These are phyloP conservation scores for Drosophila mimetica DNA, from an alignment of 2,888 invertebrate species.

Conservation along the genomic window DNA sequence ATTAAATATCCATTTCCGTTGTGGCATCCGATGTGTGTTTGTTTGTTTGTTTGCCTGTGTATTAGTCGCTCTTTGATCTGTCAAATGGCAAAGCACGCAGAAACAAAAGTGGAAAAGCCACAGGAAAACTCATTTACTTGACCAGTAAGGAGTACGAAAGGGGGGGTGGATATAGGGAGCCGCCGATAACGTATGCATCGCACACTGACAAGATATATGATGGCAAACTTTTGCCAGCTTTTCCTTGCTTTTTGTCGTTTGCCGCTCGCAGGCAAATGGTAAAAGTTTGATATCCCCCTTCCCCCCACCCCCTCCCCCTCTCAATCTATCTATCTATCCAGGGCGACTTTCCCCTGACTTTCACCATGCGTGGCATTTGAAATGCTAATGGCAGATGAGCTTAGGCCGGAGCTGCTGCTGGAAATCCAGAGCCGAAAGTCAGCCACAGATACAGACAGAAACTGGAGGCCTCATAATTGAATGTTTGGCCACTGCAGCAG, in stretches of 20 bases:
- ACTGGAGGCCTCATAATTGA: conserved; percentile 61
- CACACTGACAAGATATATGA: conserved; percentile 56
- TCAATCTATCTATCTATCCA: not conserved
- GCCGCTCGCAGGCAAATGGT: conserved; percentile 69
- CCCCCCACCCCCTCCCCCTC: not conserved
- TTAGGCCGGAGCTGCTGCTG: not conserved
- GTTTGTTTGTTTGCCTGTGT: conserved; percentile 18
- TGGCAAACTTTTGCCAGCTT: conserved; percentile 61
- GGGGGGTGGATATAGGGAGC: conserved; percentile 1
- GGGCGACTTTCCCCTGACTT: not conserved
- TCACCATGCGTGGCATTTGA: conserved; percentile 50
- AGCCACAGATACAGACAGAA: not conserved
- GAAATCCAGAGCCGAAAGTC: not conserved
- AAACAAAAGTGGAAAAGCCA: conserved; percentile 59
- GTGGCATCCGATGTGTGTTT: conserved; percentile 38
- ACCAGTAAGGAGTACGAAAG: conserved; percentile 34
- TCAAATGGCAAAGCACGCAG: conserved; percentile 37
- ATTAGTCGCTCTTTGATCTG: conserved; percentile 62
- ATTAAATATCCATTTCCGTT: conserved; percentile 75
- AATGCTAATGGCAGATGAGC: conserved; percentile 65
- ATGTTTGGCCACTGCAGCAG: conserved; percentile 64
- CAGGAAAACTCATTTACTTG: conserved; percentile 71
- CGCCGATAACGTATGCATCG: conserved; percentile 65
- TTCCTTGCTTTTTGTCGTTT: conserved; percentile 61
- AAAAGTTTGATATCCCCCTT: conserved; percentile 56